These are phyloP conservation scores for Caenorhabditis sp. DNA, from an alignment of 2,888 invertebrate species.

Conservation along the genomic window DNA sequence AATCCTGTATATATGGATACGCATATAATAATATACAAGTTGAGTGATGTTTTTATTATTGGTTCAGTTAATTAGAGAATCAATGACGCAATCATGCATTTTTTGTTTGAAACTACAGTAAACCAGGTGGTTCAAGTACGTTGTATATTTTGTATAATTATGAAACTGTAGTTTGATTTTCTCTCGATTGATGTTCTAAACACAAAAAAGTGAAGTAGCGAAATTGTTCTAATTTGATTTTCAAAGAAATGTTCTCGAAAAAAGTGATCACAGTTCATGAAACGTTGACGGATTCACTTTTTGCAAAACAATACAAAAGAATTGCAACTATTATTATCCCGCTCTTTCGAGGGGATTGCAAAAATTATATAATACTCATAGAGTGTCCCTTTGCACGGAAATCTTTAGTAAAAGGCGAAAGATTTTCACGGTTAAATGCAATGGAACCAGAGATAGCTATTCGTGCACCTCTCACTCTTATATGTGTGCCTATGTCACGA, in stretches of 20 bases:
- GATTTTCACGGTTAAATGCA: constrained; percentile 65
- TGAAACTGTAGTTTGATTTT: too few species aligned
- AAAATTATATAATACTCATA: constrained; percentile 32
- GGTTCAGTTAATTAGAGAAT: background rate
- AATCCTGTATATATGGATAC: background rate
- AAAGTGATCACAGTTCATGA: too few species aligned
- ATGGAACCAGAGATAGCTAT: constrained; percentile 13
- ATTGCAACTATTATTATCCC: background rate
- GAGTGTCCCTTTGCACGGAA: constrained; percentile 63
- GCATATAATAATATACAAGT: background rate
- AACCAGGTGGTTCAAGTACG: too few species aligned
- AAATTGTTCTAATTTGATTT: too few species aligned
- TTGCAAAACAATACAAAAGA: background rate
- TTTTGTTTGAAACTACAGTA: background rate
- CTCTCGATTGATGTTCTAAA: too few species aligned
- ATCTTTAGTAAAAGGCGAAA: constrained; percentile 70
- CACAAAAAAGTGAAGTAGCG: too few species aligned
- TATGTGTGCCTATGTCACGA: background rate
- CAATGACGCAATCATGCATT: background rate
- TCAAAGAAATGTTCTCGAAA: too few species aligned
- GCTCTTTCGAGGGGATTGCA: constrained; percentile 13
- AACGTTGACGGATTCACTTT: too few species aligned
- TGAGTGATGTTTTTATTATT: background rate
- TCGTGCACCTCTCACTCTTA: background rate
- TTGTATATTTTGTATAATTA: too few species aligned